Evolutionary conservation across 92 coral and sea anemone genomes (phyloP).

Genomic region (Palythoa heliodiscus): DNA sequence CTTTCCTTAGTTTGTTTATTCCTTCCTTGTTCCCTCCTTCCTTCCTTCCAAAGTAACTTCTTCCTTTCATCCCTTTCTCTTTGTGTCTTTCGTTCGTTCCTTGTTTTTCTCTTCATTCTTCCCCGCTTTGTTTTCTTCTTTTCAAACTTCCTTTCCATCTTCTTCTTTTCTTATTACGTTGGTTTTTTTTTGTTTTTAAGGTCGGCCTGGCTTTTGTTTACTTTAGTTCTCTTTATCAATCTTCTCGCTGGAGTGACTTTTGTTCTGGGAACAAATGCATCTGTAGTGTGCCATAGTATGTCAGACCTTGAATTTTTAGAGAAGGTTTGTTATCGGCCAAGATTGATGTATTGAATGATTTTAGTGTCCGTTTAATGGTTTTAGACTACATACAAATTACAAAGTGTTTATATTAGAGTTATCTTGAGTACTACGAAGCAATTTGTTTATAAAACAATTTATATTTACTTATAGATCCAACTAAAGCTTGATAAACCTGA

Average conservation of each 20-base stretch:
- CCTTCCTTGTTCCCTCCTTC: background rate
- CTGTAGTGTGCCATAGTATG: conserved; percentile 31
- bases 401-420: background rate
- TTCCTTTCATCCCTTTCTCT: background rate
- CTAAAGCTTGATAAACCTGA: too few species aligned
- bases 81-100: background rate
- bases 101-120: background rate
- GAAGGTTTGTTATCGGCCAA: background rate
- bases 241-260: conserved; percentile 29
- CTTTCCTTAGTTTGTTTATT: background rate
- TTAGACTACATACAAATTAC: background rate
- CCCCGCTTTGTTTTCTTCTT: background rate
- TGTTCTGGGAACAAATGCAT: conserved; percentile 30
- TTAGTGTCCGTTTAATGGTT: too few species aligned
- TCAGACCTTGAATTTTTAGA: conserved; percentile 7
- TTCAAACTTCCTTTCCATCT: background rate
- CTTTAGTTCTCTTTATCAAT: conserved; percentile 15
- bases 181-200: background rate
- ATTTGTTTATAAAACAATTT: too few species aligned
- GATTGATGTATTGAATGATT: background rate
- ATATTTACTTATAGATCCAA: too few species aligned
- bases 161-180: background rate
- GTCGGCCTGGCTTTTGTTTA: conserved; percentile 34
- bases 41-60: background rate
- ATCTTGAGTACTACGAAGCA: too few species aligned